Evolutionary conservation across 2,888 invertebrate genomes (phyloP).

Genomic region (Brassicogethes aeneus): DNA sequence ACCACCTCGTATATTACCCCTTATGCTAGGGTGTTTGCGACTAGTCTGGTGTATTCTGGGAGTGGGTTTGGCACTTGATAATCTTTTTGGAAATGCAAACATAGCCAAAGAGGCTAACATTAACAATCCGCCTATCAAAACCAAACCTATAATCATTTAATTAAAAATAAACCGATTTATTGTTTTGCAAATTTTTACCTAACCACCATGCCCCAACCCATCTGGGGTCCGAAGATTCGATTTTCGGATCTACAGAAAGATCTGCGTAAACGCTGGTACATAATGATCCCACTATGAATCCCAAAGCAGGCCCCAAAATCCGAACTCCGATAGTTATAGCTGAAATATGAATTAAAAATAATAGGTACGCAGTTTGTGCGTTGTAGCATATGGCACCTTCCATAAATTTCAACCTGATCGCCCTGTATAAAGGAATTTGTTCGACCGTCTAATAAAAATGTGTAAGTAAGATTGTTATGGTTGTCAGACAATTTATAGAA

Average conservation of each 20-base stretch:
- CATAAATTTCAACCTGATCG: too few species aligned
- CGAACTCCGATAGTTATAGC: constrained; percentile 88
- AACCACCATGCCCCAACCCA: constrained; percentile 99
- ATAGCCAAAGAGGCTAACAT: constrained; percentile 77
- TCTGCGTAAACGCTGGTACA: constrained; percentile 84
- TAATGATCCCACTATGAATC: constrained; percentile 81
- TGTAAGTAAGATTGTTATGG: too few species aligned
- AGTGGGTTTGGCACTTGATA: constrained; percentile 45
- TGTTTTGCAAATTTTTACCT: constrained; percentile 41
- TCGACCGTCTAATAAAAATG: too few species aligned
- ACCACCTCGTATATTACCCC: constrained; percentile 30
- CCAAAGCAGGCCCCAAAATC: constrained; percentile 83
- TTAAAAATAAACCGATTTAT: constrained; percentile 2
- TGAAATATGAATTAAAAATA: constrained; percentile 41
- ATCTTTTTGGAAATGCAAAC: constrained; percentile 82
- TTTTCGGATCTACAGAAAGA: constrained; percentile 62
- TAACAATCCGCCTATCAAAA: constrained; percentile 75
- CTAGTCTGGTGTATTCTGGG: constrained; percentile 36
- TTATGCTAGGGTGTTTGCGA: constrained; percentile 42
- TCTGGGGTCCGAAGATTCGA: constrained; percentile 70
- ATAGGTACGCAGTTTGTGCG: background rate
- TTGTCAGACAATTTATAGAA: too few species aligned
- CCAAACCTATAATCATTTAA: constrained; percentile 53
- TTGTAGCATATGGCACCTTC: background rate
- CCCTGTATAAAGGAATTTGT: too few species aligned